Evolutionary conservation across 1,140 invertebrate species (phyloP).

Genomic region (Drosophila prosaltans): DNA sequence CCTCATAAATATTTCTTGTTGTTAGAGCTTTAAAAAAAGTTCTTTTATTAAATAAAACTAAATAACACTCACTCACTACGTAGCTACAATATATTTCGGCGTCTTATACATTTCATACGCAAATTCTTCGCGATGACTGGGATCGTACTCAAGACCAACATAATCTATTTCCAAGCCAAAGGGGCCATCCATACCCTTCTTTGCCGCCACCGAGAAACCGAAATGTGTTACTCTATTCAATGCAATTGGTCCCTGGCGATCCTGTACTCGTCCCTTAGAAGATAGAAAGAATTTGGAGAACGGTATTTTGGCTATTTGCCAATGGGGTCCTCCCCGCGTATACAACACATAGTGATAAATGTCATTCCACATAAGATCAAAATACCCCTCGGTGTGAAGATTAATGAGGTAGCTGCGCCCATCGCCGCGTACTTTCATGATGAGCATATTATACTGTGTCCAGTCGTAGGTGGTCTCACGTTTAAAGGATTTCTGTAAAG

Average conservation of each 20-base stretch:
- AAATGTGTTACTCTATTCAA: slow-evolving; percentile 87
- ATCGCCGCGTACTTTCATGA: slow-evolving; percentile 94
- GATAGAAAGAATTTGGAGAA: slow-evolving; percentile 96
- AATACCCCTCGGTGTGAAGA: slow-evolving; percentile 87
- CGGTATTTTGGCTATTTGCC: slow-evolving; percentile 96
- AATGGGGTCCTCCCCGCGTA: slow-evolving; percentile 98
- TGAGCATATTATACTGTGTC: slow-evolving; percentile 91
- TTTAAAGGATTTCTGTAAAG: slow-evolving; percentile 91
- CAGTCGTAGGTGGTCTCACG: slow-evolving; percentile 88
- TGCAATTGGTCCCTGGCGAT: slow-evolving; percentile 88
- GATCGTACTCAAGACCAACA: slow-evolving; percentile 92
- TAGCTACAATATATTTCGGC: slow-evolving; percentile 86
- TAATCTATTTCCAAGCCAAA: slow-evolving; percentile 97
- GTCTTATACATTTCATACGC: slow-evolving; percentile 95
- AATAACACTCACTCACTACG: slow-evolving; percentile 70
- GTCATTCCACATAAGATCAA: slow-evolving; percentile 93
- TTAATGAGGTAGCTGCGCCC: slow-evolving; percentile 94
- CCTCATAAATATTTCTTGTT: no score
- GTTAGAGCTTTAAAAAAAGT: not conserved
- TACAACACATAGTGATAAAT: slow-evolving; percentile 92
- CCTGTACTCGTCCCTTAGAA: slow-evolving; percentile 94
- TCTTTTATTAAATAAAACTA: slow-evolving; percentile 48
- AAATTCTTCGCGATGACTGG: slow-evolving; percentile 90
- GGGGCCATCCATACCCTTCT: slow-evolving; percentile 87
- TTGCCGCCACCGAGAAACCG: slow-evolving; percentile 92